These are phyloP conservation scores for Panagrolaimus sp. DNA, from an alignment of 1,140 invertebrate genomes.

Conservation along the genomic window DNA sequence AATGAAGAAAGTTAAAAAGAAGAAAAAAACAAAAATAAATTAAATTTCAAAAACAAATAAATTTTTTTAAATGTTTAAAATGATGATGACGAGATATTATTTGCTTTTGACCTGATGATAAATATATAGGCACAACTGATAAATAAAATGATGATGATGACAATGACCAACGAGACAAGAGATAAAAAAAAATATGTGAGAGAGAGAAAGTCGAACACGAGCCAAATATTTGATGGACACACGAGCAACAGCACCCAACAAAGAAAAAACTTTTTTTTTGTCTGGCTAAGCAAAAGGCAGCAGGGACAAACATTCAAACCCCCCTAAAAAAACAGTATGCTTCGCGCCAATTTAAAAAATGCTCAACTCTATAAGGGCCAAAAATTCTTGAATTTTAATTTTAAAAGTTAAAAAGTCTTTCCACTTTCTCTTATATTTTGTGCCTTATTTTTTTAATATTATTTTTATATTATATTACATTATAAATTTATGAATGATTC, in stretches of 20 bases:
- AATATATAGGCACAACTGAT: not conserved
- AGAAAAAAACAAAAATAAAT: not conserved
- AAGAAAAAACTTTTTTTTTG: too few species aligned
- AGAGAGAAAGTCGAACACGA: too few species aligned
- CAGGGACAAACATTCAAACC: not conserved
- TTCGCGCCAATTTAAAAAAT: not conserved
- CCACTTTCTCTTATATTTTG: not conserved
- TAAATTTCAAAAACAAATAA: not conserved
- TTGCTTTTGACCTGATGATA: not conserved
- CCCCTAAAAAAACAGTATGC: not conserved
- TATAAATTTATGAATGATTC: not conserved
- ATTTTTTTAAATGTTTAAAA: not conserved
- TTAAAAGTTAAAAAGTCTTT: not conserved
- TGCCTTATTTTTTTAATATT: not conserved
- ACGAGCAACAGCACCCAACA: too few species aligned
- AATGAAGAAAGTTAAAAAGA: not conserved
- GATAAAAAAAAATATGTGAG: not conserved
- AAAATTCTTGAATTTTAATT: not conserved
- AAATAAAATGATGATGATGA: not conserved
- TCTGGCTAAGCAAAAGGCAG: too few species aligned
- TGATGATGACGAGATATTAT: not conserved
- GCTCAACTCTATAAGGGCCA: too few species aligned
- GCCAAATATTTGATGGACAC: too few species aligned
- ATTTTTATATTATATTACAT: not conserved
- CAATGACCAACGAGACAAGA: not conserved